Evolutionary conservation across 2,888 invertebrate species (phyloP).

Genomic region (Trichopoda pennipes): DNA sequence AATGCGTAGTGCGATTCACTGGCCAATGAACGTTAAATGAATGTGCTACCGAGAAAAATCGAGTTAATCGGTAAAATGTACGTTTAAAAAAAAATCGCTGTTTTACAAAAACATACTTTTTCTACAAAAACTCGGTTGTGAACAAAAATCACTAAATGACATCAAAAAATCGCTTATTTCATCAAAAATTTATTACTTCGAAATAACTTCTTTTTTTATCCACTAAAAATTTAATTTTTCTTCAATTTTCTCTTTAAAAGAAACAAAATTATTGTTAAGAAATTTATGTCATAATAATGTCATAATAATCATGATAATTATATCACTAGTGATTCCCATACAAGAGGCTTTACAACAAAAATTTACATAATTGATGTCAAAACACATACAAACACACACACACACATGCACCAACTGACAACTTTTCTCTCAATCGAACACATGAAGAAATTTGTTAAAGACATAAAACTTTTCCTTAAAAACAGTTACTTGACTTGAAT

Average conservation of each 20-base stretch:
- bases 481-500: slow-evolving; percentile 8
- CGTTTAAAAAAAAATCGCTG: no score
- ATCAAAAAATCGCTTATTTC: no score
- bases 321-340: no score
- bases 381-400: background rate
- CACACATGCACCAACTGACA: slow-evolving; percentile 1
- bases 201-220: no score
- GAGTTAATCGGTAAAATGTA: no score
- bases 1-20: no score
- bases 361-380: slow-evolving; percentile 32
- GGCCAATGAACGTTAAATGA: no score
- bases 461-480: background rate
- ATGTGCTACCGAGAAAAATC: no score
- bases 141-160: no score
- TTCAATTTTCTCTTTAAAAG: background rate
- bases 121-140: no score
- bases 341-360: background rate
- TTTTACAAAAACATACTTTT: no score
- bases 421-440: background rate
- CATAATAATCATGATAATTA: background rate
- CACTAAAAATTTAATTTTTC: background rate
- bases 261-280: background rate
- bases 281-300: background rate
- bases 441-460: background rate
- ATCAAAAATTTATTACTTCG: no score